Base-by-base conservation (phyloP, 2,113 vertebrate species). In the Clinocottus analis region DNA sequence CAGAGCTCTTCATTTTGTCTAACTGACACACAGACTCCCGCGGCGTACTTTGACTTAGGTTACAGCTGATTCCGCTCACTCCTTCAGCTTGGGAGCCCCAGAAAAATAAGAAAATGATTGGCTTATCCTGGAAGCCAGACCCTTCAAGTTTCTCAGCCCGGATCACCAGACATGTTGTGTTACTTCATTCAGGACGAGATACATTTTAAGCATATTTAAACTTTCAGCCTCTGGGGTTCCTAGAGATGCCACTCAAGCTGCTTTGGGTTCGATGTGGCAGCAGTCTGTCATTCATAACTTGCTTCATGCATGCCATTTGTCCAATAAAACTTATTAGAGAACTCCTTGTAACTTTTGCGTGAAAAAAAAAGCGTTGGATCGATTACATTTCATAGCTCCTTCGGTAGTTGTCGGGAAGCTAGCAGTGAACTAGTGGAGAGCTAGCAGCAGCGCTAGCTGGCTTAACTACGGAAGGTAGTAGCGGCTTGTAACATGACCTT, bases 1-100 rank as follows among this genome's bases (percentile, higher is more conserved):
- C 63, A 58, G 6, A 67, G 55, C 58, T 85, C 73, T 77, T 85
- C 35, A 84, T 87, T 82, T 77, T 39, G 41, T 82, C 68, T 51
- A 23, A 65, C 83, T 72, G 58, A 72, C 53, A 72, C 67, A 27
- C 21, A 27, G 31, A 39, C 23, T 84, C 86, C 69, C 14, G 68
- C 21, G 47, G 79, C 80, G 3, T 19, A 6, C 23, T 65, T 14
- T 29, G 16, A 75, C 75, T 69, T 51, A 10, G 62, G 33, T 62
- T 60, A 77, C 51, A 25, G 66, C 75, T 17, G 49, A 69, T 77
- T 68, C 45, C 9, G 27, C n/a, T 39, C 69, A 55, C 23, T 58
- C 72, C 65, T 39, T 45, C 27, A 3, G n/a, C n/a, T 2, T 2
- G 2, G 17, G 45, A 69, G 14, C 31, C 5, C 5, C 19, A 53